Base-by-base conservation (phyloP, 2,113 vertebrate species). In the Ascaphus truei region DNA sequence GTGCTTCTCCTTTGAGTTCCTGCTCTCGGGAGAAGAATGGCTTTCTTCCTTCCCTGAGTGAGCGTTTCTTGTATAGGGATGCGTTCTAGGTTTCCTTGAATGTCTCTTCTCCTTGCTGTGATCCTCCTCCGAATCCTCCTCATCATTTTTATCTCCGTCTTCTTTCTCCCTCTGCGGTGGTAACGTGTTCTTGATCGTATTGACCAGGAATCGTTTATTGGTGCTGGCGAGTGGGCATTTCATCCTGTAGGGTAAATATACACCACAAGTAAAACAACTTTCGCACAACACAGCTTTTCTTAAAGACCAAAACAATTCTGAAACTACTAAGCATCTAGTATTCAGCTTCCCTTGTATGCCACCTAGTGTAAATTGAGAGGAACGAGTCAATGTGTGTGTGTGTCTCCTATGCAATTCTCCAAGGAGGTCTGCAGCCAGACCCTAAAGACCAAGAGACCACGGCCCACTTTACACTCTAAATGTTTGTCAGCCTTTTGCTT, bases 181-280 rank as follows among this genome's bases (percentile, higher is more conserved):
- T 75, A 93, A 79, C 0, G 93, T 92, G 53, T 93, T 94, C 80
- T 95, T 94, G 68, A 98, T 90, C 3, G 96, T 99, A 89, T 99
- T 99, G 61, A 98, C 80, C 26, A 99, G 90, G 84, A 98, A 98
- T 63, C 95, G 92, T 80, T 99, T 98, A 86, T 98, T 98, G 72
- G 96, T 90, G 78, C 92, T 87, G 52, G 82, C 90, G 5, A 99
- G 89, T 29, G 97, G 97, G 81, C 97, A 98, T 81, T 96, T 99
- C 89, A 98, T 89, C 97, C 97, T 99, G 77, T 15, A 75, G 79
- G 72, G 64, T 71, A 73, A 82, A 65, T 71, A 73, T 73, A 74
- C 52, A 73, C 37, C 74, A 73, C 13, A 69, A 62, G 34, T 52
- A 73, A 7, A 57, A 7, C 5, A 33, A 31, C 25, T 26, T 57